These are phyloP conservation scores for Nothoprocta pentlandii DNA, from an alignment of 2,113 vertebrate species.

Conservation along the genomic window DNA sequence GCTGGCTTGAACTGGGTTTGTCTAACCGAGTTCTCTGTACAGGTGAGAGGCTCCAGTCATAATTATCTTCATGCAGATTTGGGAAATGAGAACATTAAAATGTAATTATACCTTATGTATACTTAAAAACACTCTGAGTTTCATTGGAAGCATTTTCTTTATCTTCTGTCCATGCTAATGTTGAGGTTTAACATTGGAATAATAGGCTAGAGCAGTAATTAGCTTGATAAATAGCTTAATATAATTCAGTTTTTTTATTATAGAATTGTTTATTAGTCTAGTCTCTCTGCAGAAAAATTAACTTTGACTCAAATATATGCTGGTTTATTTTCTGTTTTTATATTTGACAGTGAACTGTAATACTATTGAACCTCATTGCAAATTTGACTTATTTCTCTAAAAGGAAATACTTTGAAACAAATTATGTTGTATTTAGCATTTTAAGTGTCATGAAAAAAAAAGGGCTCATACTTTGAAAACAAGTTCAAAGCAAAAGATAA, in stretches of 20 bases:
- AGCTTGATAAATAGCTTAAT: background rate
- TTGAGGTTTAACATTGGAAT: background rate
- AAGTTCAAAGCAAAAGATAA: background rate
- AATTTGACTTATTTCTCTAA: background rate
- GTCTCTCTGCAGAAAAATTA: fast-evolving
- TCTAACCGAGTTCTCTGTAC: background rate
- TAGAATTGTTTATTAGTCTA: background rate
- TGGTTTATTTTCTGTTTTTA: background rate
- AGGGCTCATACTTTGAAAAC: background rate
- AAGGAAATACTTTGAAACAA: background rate
- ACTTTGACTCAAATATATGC: background rate
- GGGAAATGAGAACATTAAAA: background rate
- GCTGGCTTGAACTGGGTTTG: background rate
- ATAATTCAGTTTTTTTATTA: background rate
- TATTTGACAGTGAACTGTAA: background rate
- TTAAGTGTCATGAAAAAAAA: background rate
- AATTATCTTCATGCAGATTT: background rate
- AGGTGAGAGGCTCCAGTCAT: background rate
- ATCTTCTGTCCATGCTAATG: background rate
- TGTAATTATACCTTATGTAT: background rate
- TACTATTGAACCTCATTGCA: background rate
- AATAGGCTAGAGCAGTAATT: background rate
- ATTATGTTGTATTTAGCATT: background rate
- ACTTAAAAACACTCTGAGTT: background rate
- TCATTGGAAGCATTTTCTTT: background rate